Evolutionary conservation across 2,888 invertebrate genomes (phyloP).

Genomic region (Tillus elongatus): DNA sequence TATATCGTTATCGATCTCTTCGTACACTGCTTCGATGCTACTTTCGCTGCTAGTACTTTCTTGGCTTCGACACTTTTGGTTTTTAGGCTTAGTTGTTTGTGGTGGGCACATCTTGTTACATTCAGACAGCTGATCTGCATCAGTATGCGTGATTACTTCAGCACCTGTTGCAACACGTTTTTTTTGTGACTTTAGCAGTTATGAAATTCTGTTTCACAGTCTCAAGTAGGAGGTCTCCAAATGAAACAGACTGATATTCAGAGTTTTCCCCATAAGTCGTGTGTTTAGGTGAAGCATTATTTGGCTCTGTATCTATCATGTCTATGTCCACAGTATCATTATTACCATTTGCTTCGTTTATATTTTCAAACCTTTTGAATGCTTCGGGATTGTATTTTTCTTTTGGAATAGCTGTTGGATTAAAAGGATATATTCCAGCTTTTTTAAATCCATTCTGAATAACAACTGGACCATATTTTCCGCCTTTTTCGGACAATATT

Average conservation of each 20-base stretch:
- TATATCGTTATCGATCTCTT: neutral
- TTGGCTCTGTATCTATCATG: neutral
- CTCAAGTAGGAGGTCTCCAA: constrained; percentile 11
- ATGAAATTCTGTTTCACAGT: neutral
- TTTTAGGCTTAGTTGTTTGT: neutral
- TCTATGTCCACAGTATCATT: neutral
- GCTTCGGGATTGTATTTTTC: constrained; percentile 2
- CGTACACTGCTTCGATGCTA: constrained; percentile 1
- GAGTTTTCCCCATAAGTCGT: constrained; percentile 4
- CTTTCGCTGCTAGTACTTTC: constrained; percentile 4
- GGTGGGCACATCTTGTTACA: neutral
- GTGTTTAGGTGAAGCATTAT: constrained; percentile 10
- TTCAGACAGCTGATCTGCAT: neutral
- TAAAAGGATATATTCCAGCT: constrained; percentile 2
- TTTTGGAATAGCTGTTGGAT: constrained; percentile 1
- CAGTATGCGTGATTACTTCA: neutral
- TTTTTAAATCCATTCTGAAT: constrained; percentile 1
- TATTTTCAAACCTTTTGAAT: neutral
- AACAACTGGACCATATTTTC: neutral
- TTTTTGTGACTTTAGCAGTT: neutral
- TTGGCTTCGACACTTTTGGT: neutral
- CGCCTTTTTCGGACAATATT: neutral
- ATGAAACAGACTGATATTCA: constrained; percentile 13
- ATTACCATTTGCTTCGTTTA: neutral
- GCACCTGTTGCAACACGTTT: constrained; percentile 1